Evolutionary conservation across 2,113 vertebrate genomes (phyloP).

Genomic region (Neolamprologus brichardi): DNA sequence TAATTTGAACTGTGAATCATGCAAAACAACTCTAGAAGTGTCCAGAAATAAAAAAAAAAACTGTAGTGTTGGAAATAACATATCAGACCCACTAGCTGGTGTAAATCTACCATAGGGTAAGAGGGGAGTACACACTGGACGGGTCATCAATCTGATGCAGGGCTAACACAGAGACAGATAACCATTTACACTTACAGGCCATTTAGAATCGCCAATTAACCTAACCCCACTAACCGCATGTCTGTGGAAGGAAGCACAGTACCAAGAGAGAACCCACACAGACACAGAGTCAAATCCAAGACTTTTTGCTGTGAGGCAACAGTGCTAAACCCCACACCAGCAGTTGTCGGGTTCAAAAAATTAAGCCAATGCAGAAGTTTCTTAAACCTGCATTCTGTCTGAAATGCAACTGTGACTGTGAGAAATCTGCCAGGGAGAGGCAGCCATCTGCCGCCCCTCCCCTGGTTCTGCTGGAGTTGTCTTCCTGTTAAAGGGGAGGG

Average conservation of each 20-base stretch:
- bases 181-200: not conserved
- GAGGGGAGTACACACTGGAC: not conserved
- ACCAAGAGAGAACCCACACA: not conserved
- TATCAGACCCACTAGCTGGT: not conserved
- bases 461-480: not conserved
- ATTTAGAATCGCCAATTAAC: not conserved
- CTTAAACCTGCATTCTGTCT: not conserved
- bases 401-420: not conserved
- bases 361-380: not conserved
- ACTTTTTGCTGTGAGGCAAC: fast-evolving
- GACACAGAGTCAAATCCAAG: not conserved
- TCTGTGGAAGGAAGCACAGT: not conserved
- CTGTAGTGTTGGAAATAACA: not conserved
- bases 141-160: not conserved
- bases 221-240: not conserved
- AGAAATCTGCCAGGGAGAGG: not conserved
- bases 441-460: not conserved
- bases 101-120: not conserved
- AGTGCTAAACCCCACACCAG: not conserved
- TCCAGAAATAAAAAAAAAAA: not conserved
- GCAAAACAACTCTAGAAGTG: not conserved
- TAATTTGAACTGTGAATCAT: not conserved
- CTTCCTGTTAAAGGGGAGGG: not conserved
- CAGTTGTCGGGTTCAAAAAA: not conserved
- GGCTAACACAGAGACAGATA: not conserved